Evolutionary conservation across 2,113 vertebrate species (phyloP).

Genomic region (Dolichallabes microphthalmus): DNA sequence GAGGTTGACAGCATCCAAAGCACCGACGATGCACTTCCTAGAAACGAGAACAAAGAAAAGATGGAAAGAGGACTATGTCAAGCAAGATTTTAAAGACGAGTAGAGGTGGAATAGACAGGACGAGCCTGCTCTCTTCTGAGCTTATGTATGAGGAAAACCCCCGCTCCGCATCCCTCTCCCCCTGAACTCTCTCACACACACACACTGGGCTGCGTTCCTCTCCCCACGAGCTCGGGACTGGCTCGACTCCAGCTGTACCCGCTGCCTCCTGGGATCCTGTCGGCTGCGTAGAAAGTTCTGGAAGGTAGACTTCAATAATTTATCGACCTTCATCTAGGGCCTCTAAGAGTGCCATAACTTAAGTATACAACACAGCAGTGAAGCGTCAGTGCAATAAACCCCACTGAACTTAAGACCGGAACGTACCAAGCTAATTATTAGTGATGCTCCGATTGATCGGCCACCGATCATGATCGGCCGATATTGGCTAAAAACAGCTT

Average conservation of each 20-base stretch:
- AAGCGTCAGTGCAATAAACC: not conserved
- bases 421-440: not conserved
- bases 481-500: no score
- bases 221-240: not conserved
- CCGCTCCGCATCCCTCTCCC: not conserved
- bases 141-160: conserved; percentile 31
- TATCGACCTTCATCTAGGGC: not conserved
- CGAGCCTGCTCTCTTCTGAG: conserved; percentile 2
- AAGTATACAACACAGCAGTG: not conserved
- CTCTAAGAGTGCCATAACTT: not conserved
- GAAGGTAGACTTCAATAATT: not conserved
- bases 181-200: not conserved
- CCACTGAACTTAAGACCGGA: not conserved
- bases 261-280: conserved; percentile 21
- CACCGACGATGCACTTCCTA: not conserved
- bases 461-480: no score
- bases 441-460: no score
- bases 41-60: not conserved
- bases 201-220: not conserved
- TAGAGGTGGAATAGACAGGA: not conserved
- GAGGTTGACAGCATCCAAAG: not conserved
- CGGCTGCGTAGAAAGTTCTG: not conserved
- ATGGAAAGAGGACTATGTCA: no score
- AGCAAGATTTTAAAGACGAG: not conserved
- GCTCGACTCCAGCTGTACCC: conserved; percentile 33